Conservation (phyloP, 2,797 vertebrate species). For the Arrhamphus sclerolepis region DNA sequence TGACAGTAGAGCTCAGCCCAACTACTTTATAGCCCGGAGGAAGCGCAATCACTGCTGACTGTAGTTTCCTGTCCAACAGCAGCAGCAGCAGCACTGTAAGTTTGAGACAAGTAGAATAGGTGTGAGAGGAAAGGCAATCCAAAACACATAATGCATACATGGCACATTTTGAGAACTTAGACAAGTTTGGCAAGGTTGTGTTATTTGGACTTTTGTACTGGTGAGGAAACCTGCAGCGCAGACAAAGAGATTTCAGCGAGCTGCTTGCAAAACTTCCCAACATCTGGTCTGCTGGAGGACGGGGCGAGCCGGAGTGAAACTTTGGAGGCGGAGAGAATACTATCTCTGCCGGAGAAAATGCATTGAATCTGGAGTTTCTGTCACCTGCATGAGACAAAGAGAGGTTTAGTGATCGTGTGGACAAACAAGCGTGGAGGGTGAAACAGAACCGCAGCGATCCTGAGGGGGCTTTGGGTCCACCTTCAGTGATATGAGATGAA, state of each 20-base stretch:
- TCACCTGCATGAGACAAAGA: constrained; percentile 34
- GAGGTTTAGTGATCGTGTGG: constrained; percentile 15
- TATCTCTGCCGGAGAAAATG: constrained; percentile 55
- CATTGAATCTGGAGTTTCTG: constrained; percentile 44
- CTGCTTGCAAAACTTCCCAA: constrained; percentile 51
- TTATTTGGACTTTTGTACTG: constrained; percentile 15
- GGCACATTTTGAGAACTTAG: constrained; percentile 4
- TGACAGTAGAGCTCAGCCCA: constrained; percentile 76
- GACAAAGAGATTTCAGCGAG: constrained; percentile 42
- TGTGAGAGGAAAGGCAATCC: constrained; percentile 46
- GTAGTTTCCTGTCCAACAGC: constrained; percentile 81
- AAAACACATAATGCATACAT: constrained; percentile 29
- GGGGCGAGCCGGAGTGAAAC: constrained; percentile 60
- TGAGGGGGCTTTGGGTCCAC: constrained; percentile 52
- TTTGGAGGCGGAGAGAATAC: constrained; percentile 69
- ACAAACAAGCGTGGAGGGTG: constrained; percentile 37
- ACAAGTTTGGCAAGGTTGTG: constrained; percentile 9
- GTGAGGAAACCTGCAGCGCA: constrained; percentile 25
- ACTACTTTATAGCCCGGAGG: constrained; percentile 79
- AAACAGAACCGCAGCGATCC: constrained; percentile 29
- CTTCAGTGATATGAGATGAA: constrained; percentile 73
- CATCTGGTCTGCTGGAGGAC: constrained; percentile 71
- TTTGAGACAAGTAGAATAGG: constrained; percentile 56
- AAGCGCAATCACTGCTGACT: constrained; percentile 82
- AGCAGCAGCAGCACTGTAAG: constrained; percentile 47